A percentile compares a stretch with the other conserved stretches of the same genome.
These are phyloP conservation scores for Desmophyllum pertusum DNA, from an alignment of 92 coral and sea anemone genomes.

Conservation along the genomic window DNA sequence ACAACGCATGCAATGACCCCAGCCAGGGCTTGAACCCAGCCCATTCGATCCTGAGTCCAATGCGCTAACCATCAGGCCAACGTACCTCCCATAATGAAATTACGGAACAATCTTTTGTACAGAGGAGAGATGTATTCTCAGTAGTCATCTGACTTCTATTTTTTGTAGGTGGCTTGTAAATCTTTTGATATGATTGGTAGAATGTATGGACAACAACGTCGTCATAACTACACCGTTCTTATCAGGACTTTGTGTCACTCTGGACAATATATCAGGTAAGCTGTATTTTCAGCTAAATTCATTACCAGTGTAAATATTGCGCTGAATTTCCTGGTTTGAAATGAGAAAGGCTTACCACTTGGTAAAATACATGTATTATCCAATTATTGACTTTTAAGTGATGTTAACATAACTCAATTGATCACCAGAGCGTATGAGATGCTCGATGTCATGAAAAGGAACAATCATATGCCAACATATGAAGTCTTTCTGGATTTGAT, in stretches of 20 bases:
- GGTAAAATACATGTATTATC: too few relatives aligned
- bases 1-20: too few relatives aligned
- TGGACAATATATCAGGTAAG: conserved; percentile 84
- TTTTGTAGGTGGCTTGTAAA: conserved; percentile 66
- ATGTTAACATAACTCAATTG: neutral
- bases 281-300: neutral
- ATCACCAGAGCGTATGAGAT: conserved; percentile 64
- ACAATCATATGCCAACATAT: conserved; percentile 53
- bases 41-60: too few relatives aligned
- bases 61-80: too few relatives aligned
- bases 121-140: too few relatives aligned
- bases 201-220: conserved; percentile 50
- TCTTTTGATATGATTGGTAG: conserved; percentile 72
- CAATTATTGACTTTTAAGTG: too few relatives aligned
- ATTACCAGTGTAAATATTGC: neutral
- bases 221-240: conserved; percentile 74
- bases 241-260: conserved; percentile 72
- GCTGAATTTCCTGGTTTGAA: too few relatives aligned
- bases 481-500: conserved; percentile 74
- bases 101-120: too few relatives aligned
- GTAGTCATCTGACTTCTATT: neutral
- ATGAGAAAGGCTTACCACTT: too few relatives aligned
- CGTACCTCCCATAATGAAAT: too few relatives aligned
- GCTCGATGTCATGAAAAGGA: conserved; percentile 58
- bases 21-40: too few relatives aligned